Conservation (phyloP, 2,888 invertebrate genomes). For the Endotricha flammealis region DNA sequence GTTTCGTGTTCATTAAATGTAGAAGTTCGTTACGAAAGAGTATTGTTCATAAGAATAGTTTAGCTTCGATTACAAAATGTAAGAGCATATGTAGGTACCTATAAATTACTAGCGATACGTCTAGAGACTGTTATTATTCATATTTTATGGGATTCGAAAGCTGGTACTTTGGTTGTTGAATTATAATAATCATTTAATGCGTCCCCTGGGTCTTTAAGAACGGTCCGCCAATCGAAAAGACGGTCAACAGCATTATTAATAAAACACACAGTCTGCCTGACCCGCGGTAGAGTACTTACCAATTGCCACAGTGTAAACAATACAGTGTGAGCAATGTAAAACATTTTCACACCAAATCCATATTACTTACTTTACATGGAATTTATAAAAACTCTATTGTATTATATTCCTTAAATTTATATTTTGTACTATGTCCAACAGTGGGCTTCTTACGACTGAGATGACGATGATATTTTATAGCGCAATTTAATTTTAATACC, state of each 20-base stretch:
- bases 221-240: conserved; percentile 28
- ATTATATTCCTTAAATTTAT: too few relatives aligned
- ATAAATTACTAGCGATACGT: conserved; percentile 5
- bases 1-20: too few relatives aligned
- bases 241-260: conserved; percentile 40
- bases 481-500: too few relatives aligned
- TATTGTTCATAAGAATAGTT: neutral
- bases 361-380: too few relatives aligned
- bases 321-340: too few relatives aligned
- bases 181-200: conserved; percentile 33
- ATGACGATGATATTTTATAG: too few relatives aligned
- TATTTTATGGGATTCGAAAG: conserved; percentile 28
- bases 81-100: neutral
- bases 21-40: too few relatives aligned
- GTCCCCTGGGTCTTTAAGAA: conserved; percentile 29
- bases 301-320: conserved; percentile 16
- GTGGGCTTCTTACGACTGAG: too few relatives aligned
- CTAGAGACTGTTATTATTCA: conserved; percentile 18
- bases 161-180: conserved; percentile 23
- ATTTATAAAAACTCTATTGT: too few relatives aligned
- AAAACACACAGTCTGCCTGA: conserved; percentile 40
- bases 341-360: too few relatives aligned
- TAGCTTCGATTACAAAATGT: neutral
- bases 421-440: too few relatives aligned
- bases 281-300: conserved; percentile 24